Evolutionary conservation across 2,113 vertebrate species (phyloP).

Genomic region (Prunella himalayana): DNA sequence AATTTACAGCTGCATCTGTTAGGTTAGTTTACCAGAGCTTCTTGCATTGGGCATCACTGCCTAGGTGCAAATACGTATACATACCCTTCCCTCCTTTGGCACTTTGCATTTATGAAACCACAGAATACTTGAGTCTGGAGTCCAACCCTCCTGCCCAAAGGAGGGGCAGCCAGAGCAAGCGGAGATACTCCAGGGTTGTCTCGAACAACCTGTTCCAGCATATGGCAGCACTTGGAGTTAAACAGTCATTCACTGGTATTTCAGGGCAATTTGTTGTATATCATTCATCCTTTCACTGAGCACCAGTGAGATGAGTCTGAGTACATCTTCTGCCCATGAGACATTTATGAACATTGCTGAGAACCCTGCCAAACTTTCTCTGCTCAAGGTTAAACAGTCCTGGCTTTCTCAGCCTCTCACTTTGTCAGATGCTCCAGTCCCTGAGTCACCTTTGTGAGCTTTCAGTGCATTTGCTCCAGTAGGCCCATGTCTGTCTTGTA

Average conservation of each 20-base stretch:
- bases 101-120: neutral
- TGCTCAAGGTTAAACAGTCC: neutral
- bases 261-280: neutral
- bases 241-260: neutral
- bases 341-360: neutral
- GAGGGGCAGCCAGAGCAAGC: neutral
- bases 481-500: neutral
- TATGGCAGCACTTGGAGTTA: neutral
- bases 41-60: neutral
- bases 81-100: neutral
- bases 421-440: neutral
- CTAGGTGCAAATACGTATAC: neutral
- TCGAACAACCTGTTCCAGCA: neutral
- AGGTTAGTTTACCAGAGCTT: neutral
- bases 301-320: neutral
- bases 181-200: neutral
- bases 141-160: neutral
- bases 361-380: neutral
- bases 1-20: neutral
- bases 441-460: neutral
- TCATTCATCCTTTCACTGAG: neutral
- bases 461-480: neutral
- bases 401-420: neutral
- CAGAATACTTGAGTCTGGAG: neutral
- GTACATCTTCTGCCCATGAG: neutral